These are phyloP conservation scores for Dolichoris vasculosae DNA, from an alignment of 1,140 invertebrate genomes.

Conservation along the genomic window DNA sequence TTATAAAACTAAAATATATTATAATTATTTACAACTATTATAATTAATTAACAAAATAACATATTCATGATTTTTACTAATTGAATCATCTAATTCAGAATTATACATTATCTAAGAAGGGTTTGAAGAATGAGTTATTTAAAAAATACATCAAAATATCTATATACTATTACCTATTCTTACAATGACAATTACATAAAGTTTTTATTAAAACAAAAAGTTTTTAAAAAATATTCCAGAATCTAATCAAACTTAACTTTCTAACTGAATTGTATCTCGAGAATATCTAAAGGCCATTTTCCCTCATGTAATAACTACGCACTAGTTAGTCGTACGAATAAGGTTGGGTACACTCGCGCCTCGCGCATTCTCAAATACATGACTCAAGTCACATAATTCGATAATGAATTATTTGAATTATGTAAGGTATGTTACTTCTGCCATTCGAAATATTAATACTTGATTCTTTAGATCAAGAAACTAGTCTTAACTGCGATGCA, in stretches of 20 bases:
- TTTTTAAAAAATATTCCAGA: neutral
- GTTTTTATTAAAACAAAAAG: neutral
- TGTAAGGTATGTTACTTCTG: neutral
- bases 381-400: neutral
- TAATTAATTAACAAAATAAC: too few species aligned
- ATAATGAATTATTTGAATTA: constrained; percentile 18
- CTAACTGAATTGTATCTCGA: neutral
- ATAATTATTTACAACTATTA: too few species aligned
- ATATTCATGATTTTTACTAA: too few species aligned
- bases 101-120: too few species aligned
- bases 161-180: neutral
- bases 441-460: neutral
- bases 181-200: neutral
- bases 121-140: too few species aligned
- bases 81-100: too few species aligned
- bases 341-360: neutral
- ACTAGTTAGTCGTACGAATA: neutral
- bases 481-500: neutral
- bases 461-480: neutral
- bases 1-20: too few species aligned
- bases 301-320: neutral
- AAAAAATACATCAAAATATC: neutral
- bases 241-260: neutral
- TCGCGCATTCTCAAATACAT: neutral
- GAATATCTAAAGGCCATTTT: neutral